Conservation (phyloP, 2,113 vertebrate species). For the Gallinago media region DNA sequence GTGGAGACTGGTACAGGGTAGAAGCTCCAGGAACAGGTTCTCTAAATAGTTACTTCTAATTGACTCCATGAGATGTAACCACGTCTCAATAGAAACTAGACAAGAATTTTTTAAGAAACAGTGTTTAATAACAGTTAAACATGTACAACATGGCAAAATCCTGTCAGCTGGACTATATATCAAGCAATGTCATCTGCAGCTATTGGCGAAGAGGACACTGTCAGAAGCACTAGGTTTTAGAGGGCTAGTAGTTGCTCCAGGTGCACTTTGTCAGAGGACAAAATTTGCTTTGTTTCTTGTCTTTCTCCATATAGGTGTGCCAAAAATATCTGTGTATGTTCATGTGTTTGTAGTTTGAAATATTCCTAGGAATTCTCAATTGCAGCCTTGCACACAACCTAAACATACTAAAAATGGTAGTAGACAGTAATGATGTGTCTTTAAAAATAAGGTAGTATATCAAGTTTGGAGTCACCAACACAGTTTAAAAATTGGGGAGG, state of each 20-base stretch:
- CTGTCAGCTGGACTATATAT: neutral
- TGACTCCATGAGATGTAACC: neutral
- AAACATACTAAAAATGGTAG: neutral
- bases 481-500: neutral
- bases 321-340: neutral
- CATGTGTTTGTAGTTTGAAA: neutral
- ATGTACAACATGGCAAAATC: neutral
- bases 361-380: neutral
- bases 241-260: neutral
- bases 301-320: neutral
- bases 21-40: neutral
- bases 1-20: neutral
- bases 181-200: neutral
- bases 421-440: neutral
- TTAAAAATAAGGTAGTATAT: neutral
- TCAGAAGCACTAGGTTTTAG: neutral
- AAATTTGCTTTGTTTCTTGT: neutral
- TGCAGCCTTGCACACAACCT: neutral
- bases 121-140: neutral
- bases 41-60: neutral
- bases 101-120: neutral
- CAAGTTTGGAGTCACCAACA: neutral
- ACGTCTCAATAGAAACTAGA: neutral
- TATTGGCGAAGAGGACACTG: neutral
- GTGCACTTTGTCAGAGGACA: neutral